Conservation (phyloP, 2,113 vertebrate genomes). For the Cynocephalus volans region DNA sequence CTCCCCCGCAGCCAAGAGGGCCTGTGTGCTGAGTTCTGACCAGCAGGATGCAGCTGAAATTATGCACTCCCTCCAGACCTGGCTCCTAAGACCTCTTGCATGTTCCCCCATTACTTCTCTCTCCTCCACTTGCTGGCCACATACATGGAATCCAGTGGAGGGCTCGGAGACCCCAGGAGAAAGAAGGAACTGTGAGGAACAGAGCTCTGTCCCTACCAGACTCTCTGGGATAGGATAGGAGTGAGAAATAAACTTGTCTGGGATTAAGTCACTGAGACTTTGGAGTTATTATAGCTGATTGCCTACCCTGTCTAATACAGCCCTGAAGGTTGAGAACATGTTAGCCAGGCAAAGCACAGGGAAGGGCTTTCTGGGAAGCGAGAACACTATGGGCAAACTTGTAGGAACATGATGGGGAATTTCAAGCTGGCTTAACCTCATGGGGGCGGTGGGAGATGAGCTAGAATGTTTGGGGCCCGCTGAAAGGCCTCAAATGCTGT, state of each 20-base stretch:
- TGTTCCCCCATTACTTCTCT: accelerated
- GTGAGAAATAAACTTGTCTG: background rate
- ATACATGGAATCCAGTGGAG: background rate
- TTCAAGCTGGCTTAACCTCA: background rate
- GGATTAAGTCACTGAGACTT: background rate
- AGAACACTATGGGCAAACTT: background rate
- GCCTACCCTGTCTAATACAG: background rate
- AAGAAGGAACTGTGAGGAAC: background rate
- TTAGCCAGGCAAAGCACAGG: background rate
- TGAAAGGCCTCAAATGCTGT: background rate
- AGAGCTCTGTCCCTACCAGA: background rate
- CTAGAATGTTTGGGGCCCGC: accelerated
- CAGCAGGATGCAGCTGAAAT: background rate
- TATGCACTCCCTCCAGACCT: background rate
- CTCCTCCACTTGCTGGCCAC: background rate
- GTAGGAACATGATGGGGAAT: background rate
- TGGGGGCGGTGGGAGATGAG: background rate
- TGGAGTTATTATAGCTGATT: background rate
- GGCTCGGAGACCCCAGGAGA: background rate
- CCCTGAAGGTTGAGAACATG: background rate
- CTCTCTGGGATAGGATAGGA: background rate
- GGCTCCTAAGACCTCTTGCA: background rate
- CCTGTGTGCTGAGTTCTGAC: background rate
- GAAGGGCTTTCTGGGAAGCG: constrained; percentile 4
- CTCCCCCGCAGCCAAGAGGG: background rate